A percentile compares a stretch with the other conserved stretches of the same genome.
Conservation (phyloP, 1,140 invertebrate species). For the Aphis craccivora region DNA sequence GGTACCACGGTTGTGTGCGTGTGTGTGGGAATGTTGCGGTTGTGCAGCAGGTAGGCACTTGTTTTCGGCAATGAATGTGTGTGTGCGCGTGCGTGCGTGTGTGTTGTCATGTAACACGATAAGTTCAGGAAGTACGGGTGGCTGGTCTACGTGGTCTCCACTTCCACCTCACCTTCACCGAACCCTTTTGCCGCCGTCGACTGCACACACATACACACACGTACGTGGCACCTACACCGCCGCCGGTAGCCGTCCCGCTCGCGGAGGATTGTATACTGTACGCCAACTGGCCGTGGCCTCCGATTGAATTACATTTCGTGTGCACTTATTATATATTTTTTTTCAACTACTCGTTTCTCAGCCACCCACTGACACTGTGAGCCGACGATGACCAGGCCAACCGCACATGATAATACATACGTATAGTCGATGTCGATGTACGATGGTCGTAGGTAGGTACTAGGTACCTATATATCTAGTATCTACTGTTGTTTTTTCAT, state of each 20-base stretch:
- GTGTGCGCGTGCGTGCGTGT: not conserved
- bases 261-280: not conserved
- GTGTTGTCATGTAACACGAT: constrained; percentile 7
- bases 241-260: constrained; percentile 3
- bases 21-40: constrained; percentile 27
- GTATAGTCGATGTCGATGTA: no score
- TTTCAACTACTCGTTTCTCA: not conserved
- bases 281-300: constrained; percentile 17
- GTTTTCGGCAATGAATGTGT: not conserved
- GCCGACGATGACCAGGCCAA: not conserved
- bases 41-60: not conserved
- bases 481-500: not conserved
- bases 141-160: not conserved
- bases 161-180: not conserved
- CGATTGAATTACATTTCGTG: constrained; percentile 46
- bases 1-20: not conserved
- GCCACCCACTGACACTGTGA: not conserved
- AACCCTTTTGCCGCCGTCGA: not conserved
- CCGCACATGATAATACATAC: not conserved
- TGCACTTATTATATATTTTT: not conserved
- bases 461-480: no score
- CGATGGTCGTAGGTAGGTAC: not conserved
- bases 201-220: not conserved
- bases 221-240: no score
- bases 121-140: constrained; percentile 42